Percentiles rank a stretch among this genome's conserved stretches.
phyloP scores from a whole-genome alignment of 1,140 invertebrate species.

The Caerostris darwini region DNA sequence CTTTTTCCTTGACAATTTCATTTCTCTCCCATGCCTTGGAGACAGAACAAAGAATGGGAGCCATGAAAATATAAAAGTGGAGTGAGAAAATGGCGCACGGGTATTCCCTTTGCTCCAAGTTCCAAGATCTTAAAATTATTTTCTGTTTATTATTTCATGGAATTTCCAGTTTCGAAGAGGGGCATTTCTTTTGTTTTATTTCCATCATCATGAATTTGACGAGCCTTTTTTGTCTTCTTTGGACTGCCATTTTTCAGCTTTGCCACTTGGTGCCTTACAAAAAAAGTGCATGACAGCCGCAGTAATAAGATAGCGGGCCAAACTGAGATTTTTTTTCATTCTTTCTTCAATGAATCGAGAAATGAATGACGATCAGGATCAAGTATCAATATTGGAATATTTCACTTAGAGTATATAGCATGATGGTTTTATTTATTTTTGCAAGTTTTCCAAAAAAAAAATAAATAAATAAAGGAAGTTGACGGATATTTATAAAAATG shows the following conservation, averaged over 20 bases:
- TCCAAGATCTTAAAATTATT: slow-evolving; percentile 26
- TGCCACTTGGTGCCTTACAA: background rate
- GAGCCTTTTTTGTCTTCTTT: background rate
- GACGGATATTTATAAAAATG: background rate
- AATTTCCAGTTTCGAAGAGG: background rate
- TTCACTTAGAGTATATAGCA: background rate
- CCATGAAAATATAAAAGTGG: slow-evolving; percentile 27
- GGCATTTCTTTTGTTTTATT: background rate
- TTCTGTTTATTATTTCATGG: slow-evolving; percentile 38
- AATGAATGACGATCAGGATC: slow-evolving; percentile 20
- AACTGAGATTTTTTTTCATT: background rate
- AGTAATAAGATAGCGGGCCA: slow-evolving; percentile 11
- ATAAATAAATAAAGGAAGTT: background rate
- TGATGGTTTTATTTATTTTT: background rate
- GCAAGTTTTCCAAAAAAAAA: background rate
- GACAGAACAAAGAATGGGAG: slow-evolving; percentile 16
- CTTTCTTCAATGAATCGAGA: slow-evolving; percentile 2
- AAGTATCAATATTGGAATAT: slow-evolving; percentile 42
- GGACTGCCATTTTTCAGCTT: background rate
- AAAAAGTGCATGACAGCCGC: slow-evolving; percentile 9
- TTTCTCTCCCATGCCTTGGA: slow-evolving; percentile 8
- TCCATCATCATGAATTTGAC: background rate
- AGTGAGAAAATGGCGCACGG: background rate
- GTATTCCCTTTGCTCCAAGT: background rate
- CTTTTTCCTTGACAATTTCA: slow-evolving; percentile 42